phyloP scores from a whole-genome alignment of 1,140 invertebrate genomes.

The Protaetia brevitarsis region DNA sequence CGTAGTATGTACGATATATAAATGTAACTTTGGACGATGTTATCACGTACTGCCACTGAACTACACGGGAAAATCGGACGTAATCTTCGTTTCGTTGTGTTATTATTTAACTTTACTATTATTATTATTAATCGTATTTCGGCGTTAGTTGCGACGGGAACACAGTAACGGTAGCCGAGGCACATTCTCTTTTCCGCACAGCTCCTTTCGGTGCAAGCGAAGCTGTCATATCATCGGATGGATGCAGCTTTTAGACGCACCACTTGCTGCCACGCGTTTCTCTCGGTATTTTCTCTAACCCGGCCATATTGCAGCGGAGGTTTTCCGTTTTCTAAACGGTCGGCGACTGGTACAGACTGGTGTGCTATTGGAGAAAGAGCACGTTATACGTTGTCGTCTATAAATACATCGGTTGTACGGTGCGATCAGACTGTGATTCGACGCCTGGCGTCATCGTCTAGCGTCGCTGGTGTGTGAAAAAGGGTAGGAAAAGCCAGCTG shows the following conservation, averaged over 20 bases:
- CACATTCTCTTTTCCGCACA: no score
- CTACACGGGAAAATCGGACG: background rate
- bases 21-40: background rate
- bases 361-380: background rate
- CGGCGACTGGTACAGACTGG: background rate
- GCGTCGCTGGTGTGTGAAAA: background rate
- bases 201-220: no score
- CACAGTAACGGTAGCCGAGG: no score
- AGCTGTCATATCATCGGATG: no score
- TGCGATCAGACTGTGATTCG: background rate
- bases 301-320: background rate
- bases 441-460: background rate
- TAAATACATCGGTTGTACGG: background rate
- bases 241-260: no score
- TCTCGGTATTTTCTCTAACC: no score
- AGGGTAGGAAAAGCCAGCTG: background rate
- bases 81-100: no score
- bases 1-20: no score
- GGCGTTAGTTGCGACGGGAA: no score
- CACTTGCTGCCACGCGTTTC: no score
- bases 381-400: background rate
- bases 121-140: no score
- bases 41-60: background rate
- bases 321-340: background rate
- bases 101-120: no score